Base-by-base conservation (phyloP, 2,113 vertebrate genomes). In the Mirounga angustirostris region DNA sequence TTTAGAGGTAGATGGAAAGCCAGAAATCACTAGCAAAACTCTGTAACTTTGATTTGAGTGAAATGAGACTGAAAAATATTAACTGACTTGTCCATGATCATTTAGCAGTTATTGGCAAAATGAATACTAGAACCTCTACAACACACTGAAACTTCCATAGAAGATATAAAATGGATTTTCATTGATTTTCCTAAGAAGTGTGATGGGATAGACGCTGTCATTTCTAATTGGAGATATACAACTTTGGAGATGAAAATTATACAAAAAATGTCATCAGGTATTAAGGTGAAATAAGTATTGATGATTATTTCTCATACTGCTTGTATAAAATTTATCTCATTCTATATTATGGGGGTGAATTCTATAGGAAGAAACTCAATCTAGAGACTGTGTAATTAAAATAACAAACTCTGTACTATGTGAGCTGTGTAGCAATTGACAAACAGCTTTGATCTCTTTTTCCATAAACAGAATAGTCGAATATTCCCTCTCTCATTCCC, bases 151-250 rank as follows among this genome's bases (percentile, higher is more conserved):
- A 94, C 4, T 58, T 89, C 16, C n/a, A 26, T 74, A 14, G 69
- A 69, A 76, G 7, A 58, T 26, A 90, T 22, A 87, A 88, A 96
- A 87, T 65, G 22, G 36, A 65, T 54, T 95, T 88, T 95, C 14
- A 91, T 90, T 78, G 50, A 95, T 81, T 93, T 89, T 54, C 19
- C 10, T 82, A 78, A 76, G 12, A 88, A 95, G 43, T 80, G 7
- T 89, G 19, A 81, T 65, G 54, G 18, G 4, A 14, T 79, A 88
- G 59, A 80, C 12, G 13, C 65, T 95, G 28, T 50, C 1, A 65
- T 89, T 92, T 95, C 11, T 85, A 84, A 97, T 54, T 85, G 36
- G 46, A 80, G 26, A 12, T 79, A 10, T 2, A 54, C 21, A 82
- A 74, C 14, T 89, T 87, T 89, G 33, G 28, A 16, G 65, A 69